Conservation (phyloP, 2,888 invertebrate genomes). For the Salticus scenicus region DNA sequence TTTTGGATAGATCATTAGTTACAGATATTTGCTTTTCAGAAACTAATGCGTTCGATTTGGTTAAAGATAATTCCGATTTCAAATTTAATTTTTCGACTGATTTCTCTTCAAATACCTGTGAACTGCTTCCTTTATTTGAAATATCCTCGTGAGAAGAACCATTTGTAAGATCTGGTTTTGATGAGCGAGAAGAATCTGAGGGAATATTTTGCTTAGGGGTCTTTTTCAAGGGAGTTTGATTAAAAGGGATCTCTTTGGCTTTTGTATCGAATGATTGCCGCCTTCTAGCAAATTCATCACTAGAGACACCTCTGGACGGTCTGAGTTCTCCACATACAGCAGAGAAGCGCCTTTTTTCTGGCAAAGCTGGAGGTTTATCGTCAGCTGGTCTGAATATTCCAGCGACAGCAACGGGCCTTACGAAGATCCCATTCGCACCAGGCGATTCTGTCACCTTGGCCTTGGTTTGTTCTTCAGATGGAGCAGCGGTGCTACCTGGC, state of each 20-base stretch:
- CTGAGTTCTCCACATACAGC: slow-evolving; percentile 44
- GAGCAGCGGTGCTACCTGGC: slow-evolving; percentile 58
- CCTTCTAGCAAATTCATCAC: slow-evolving; percentile 45
- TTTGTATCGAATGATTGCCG: slow-evolving; percentile 47
- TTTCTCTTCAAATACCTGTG: neutral
- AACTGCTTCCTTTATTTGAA: neutral
- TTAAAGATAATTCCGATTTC: neutral
- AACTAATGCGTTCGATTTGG: too few relatives aligned
- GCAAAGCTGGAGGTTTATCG: slow-evolving; percentile 48
- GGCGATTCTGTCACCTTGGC: slow-evolving; percentile 43
- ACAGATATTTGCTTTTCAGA: neutral
- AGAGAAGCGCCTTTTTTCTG: slow-evolving; percentile 56
- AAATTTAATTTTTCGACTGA: neutral
- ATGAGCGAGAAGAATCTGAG: neutral
- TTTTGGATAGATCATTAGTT: neutral
- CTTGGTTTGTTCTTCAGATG: slow-evolving; percentile 34
- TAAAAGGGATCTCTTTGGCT: slow-evolving; percentile 42
- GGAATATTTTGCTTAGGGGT: slow-evolving; percentile 39
- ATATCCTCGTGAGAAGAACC: slow-evolving; percentile 16
- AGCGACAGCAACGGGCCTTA: slow-evolving; percentile 60
- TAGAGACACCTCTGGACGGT: slow-evolving; percentile 13
- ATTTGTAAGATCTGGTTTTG: slow-evolving; percentile 11
- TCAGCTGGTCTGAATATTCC: slow-evolving; percentile 47
- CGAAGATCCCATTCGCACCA: slow-evolving; percentile 44
- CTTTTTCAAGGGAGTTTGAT: slow-evolving; percentile 40